Conservation (phyloP, 2,888 invertebrate genomes). For the Cephus sareptanus region DNA sequence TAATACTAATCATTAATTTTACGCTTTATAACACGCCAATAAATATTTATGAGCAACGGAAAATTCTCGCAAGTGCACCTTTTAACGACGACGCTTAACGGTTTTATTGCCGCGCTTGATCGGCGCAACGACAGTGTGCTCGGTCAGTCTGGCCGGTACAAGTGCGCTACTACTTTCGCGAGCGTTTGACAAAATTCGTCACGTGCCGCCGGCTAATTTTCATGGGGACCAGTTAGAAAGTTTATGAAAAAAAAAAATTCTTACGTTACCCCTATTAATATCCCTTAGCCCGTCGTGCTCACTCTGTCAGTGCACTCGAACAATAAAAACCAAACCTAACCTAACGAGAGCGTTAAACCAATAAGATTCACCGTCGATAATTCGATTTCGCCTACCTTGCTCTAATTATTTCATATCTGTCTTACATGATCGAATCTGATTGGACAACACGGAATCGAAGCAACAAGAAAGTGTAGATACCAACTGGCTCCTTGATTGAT, state of each 20-base stretch:
- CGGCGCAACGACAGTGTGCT: background rate
- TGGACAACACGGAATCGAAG: slow-evolving; percentile 39
- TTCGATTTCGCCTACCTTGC: slow-evolving; percentile 5
- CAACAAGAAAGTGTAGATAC: slow-evolving; percentile 42
- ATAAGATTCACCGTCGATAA: background rate
- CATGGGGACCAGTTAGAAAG: background rate
- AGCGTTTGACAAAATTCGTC: background rate
- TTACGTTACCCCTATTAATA: too few relatives aligned
- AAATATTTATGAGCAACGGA: slow-evolving; percentile 25
- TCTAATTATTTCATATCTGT: slow-evolving; percentile 48
- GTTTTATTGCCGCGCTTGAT: background rate
- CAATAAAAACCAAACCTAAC: background rate
- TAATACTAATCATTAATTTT: slow-evolving; percentile 10
- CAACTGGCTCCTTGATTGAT: slow-evolving; percentile 47
- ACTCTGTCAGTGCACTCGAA: background rate
- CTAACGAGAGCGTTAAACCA: background rate
- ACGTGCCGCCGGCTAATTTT: background rate
- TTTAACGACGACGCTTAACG: slow-evolving; percentile 18
- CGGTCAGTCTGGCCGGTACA: background rate
- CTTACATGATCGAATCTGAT: slow-evolving; percentile 46
- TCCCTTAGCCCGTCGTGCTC: background rate
- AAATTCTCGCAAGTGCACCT: slow-evolving; percentile 18
- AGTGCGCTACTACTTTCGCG: background rate
- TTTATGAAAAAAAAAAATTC: background rate
- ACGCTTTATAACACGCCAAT: slow-evolving; percentile 20